phyloP scores from a whole-genome alignment of 2,113 vertebrate species.

The Mustela nigripes region DNA sequence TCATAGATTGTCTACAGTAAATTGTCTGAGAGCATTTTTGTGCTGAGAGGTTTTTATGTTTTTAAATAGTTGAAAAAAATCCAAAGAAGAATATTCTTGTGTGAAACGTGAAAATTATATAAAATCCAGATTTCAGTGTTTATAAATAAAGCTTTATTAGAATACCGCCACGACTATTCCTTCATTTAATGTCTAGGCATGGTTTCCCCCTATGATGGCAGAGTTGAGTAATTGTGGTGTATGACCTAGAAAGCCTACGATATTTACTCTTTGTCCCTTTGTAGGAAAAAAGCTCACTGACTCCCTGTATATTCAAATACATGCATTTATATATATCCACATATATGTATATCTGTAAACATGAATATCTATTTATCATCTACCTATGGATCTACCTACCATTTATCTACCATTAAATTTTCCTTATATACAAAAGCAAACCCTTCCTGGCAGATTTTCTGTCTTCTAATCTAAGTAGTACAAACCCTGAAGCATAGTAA shows the following conservation, averaged over 20 bases:
- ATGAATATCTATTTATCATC: not conserved
- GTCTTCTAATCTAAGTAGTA: conserved; percentile 23
- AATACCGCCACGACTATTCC: not conserved
- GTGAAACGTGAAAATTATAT: not conserved
- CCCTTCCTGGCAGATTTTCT: not conserved
- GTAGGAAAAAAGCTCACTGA: not conserved
- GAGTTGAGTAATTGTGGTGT: not conserved
- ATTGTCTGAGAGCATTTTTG: not conserved
- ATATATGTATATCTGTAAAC: not conserved
- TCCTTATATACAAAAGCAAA: not conserved
- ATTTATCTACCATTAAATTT: not conserved
- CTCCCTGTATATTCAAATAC: not conserved
- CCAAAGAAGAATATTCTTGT: not conserved
- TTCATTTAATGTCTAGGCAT: not conserved
- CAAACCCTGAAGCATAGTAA: not conserved
- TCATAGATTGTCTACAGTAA: not conserved
- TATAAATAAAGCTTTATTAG: not conserved
- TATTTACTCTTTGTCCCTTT: not conserved
- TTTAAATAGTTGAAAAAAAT: conserved; percentile 39
- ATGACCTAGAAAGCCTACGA: not conserved
- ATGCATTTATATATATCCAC: not conserved
- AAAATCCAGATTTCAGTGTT: not conserved
- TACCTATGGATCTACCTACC: not conserved
- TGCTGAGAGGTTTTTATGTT: not conserved
- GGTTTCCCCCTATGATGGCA: not conserved